Conservation (phyloP, 2,888 invertebrate genomes). For the Sycophila texana region DNA sequence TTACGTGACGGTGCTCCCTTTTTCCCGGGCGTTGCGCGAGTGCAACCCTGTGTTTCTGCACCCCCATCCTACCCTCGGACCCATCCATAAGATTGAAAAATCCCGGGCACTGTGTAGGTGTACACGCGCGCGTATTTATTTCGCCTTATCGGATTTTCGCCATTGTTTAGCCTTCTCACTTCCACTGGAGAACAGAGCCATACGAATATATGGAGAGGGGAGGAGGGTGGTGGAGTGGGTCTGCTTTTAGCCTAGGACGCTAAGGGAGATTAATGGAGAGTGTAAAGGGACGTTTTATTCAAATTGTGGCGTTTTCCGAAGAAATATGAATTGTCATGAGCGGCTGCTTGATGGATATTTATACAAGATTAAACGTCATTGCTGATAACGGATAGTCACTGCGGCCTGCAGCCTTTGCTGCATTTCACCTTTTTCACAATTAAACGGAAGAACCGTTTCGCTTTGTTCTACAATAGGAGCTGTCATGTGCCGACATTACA, state of each 20-base stretch:
- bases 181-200: background rate
- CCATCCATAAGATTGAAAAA: constrained; percentile 49
- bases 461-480: too few species aligned
- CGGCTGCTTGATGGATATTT: too few species aligned
- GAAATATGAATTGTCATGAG: too few species aligned
- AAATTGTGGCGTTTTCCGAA: constrained; percentile 2
- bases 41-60: constrained; percentile 28
- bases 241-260: constrained; percentile 13
- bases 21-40: background rate
- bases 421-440: too few species aligned
- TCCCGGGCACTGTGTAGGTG: constrained; percentile 29
- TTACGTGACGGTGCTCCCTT: constrained; percentile 6
- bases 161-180: constrained; percentile 37
- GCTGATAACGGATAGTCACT: too few species aligned
- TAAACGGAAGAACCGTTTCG: too few species aligned
- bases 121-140: constrained; percentile 37
- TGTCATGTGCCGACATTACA: too few species aligned
- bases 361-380: too few species aligned
- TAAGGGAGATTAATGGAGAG: constrained; percentile 30
- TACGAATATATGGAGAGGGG: background rate
- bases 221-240: background rate
- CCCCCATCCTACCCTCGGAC: background rate
- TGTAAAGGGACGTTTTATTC: constrained; percentile 15
- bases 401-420: too few species aligned
- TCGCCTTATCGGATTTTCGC: constrained; percentile 48